Evolutionary conservation across 2,113 vertebrate genomes (phyloP), one percentile per base, ranked within the genome.

Genomic region (Upupa epops): DNA sequence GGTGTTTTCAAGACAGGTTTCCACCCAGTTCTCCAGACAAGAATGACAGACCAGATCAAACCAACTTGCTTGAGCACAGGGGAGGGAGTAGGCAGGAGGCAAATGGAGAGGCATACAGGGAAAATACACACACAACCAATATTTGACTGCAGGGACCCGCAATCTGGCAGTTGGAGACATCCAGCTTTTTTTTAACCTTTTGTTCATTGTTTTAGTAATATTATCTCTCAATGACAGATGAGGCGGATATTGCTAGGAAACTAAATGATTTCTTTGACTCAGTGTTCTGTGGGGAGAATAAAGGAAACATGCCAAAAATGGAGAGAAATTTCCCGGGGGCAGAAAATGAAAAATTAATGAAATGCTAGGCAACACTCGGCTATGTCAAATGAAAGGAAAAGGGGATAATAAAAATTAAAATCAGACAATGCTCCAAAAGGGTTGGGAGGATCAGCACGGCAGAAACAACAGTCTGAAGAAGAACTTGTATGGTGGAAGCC

Each of bases 241-340:
- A 97, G 94, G 95, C 71, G 61, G 94, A 93, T 92, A 96, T 94
- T 97, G 94, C 92, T 90, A 89, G 92, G 95, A 97, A 97, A 89
- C 88, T 29, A 96, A 97, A 96, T 93, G 22, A 96, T 93, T 92
- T 96, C 78, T 97, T 88, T 82, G 87, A 88, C 84, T 95, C 76
- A 91, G 88, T 93, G 69, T 91, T 96, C 95, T 95, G 66, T 28
- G 18, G 72, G 90, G 89, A 96, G 78, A 89, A 86, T 36, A 46
- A 93, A 36, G 77, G 88, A 97, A 91, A 82, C 77, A 83, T 63
- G 88, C 94, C 93, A 94, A 94, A 92, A 95, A 91, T 79, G n/a
- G 73, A 96, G 65, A 90, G 79, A 92, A 95, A 89, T 92, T 96
- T 96, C 95, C 93, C 14, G 8, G 79, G 94, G 95, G 84, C 91